These are phyloP conservation scores for Bolinopsis microptera DNA, from an alignment of 37 sponge, comb jelly and placozoan genomes.

Conservation along the genomic window DNA sequence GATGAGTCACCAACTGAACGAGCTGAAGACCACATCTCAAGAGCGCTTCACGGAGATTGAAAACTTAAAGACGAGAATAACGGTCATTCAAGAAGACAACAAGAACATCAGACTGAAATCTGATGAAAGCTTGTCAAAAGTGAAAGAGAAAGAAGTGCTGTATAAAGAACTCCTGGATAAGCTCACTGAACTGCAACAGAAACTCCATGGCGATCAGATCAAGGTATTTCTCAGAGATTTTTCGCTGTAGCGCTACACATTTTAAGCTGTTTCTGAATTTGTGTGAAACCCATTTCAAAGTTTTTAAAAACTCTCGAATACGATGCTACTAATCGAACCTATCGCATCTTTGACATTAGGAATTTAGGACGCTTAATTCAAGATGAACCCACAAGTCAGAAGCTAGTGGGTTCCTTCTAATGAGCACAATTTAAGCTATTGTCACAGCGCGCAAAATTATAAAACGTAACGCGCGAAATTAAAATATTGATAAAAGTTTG, in stretches of 20 bases:
- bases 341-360: too few relatives aligned
- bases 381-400: too few relatives aligned
- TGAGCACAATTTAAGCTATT: too few relatives aligned
- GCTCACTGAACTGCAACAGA: neutral
- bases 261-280: too few relatives aligned
- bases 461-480: neutral
- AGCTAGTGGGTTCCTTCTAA: too few relatives aligned
- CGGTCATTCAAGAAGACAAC: conserved; percentile 60
- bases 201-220: conserved; percentile 52
- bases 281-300: too few relatives aligned
- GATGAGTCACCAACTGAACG: conserved; percentile 32
- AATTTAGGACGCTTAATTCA: too few relatives aligned
- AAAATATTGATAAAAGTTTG: neutral
- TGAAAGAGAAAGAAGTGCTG: conserved; percentile 27
- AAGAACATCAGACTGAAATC: conserved; percentile 21
- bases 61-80: conserved; percentile 43
- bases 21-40: neutral
- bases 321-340: too few relatives aligned
- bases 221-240: neutral
- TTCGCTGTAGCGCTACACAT: too few relatives aligned
- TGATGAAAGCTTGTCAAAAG: conserved; percentile 21
- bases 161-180: neutral
- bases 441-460: neutral
- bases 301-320: too few relatives aligned
- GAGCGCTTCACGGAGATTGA: conserved; percentile 26